Percentiles rank a stretch among this genome's conserved stretches.
These are phyloP conservation scores for Anarsia innoxiella DNA, from an alignment of 2,888 invertebrate genomes.

Conservation along the genomic window DNA sequence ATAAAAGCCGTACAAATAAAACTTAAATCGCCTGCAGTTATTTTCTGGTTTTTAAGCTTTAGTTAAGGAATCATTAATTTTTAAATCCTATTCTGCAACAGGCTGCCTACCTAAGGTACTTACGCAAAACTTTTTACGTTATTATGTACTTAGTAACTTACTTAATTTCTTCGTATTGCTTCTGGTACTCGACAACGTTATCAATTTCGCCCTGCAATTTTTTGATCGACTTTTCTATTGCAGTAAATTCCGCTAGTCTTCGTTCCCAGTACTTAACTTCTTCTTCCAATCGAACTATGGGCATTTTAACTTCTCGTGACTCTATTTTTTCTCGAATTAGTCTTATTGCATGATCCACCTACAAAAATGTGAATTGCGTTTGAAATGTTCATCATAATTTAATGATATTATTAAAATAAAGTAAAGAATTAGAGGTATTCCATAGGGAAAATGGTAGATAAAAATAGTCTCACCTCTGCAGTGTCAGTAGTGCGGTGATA, in stretches of 20 bases:
- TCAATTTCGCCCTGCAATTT: conserved; percentile 30
- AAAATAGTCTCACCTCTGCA: conserved; percentile 46
- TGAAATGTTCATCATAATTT: too few species aligned
- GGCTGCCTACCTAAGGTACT: not conserved
- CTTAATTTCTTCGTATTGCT: conserved; percentile 26
- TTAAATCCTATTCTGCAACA: not conserved
- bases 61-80: too few species aligned
- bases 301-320: conserved; percentile 23
- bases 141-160: conserved; percentile 15
- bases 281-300: conserved; percentile 27
- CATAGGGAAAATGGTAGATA: too few species aligned
- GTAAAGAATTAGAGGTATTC: too few species aligned
- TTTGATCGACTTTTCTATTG: conserved; percentile 29
- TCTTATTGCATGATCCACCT: conserved; percentile 33
- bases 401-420: too few species aligned
- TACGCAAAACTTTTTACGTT: too few species aligned
- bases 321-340: conserved; percentile 34
- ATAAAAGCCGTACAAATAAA: too few species aligned
- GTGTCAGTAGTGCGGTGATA: conserved; percentile 23
- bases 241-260: conserved; percentile 31
- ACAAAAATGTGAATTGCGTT: not conserved
- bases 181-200: conserved; percentile 25
- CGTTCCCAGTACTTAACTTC: conserved; percentile 38
- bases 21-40: too few species aligned
- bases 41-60: too few species aligned